Evolutionary conservation across 2,113 vertebrate species (phyloP).

Genomic region (Gasterosteus aculeatus): DNA sequence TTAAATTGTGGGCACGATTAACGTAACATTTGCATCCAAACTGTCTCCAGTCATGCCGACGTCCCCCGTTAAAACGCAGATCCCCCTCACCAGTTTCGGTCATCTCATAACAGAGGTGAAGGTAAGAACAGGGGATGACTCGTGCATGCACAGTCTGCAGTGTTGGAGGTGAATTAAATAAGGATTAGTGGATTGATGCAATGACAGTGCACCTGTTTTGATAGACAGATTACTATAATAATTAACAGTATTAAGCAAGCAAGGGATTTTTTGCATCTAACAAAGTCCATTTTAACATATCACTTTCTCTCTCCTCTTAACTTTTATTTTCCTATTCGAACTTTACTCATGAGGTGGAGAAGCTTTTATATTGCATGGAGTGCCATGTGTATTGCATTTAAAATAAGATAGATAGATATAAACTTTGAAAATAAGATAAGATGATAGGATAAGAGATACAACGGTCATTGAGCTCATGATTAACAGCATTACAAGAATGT

Average conservation of each 20-base stretch:
- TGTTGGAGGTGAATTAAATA: background rate
- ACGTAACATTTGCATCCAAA: slow-evolving; percentile 1
- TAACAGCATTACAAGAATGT: background rate
- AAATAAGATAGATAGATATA: background rate
- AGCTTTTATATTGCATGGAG: background rate
- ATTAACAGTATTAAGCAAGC: background rate
- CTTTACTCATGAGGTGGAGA: background rate
- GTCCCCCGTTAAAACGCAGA: slow-evolving; percentile 72
- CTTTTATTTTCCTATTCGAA: background rate
- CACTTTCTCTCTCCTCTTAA: background rate
- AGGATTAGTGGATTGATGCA: background rate
- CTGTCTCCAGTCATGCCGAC: slow-evolving; percentile 65
- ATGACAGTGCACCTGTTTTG: background rate
- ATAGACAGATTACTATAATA: background rate
- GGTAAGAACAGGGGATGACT: slow-evolving; percentile 46
- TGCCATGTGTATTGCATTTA: background rate
- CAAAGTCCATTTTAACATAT: background rate
- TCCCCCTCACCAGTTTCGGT: slow-evolving; percentile 77
- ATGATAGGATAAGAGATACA: background rate
- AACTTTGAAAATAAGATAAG: no score
- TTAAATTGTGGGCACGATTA: background rate
- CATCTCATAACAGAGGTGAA: slow-evolving; percentile 77
- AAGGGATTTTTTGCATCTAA: background rate
- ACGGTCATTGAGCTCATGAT: background rate
- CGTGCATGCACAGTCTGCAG: background rate